These are phyloP conservation scores for Asbolus verrucosus DNA, from an alignment of 1,140 invertebrate genomes.

Conservation along the genomic window DNA sequence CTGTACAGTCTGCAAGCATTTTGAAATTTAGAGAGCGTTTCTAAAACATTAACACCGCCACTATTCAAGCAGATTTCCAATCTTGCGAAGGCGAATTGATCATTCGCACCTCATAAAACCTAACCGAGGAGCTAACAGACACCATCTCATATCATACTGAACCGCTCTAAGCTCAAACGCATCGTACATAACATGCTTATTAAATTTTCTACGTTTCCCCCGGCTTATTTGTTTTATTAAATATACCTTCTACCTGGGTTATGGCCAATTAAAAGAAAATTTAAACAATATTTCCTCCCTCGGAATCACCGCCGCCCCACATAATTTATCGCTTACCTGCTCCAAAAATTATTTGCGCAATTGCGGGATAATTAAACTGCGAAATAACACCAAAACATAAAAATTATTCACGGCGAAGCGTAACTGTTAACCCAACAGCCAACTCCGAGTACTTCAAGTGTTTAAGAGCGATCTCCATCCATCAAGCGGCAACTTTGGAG, in stretches of 20 bases:
- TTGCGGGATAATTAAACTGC: too few species aligned
- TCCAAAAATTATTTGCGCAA: too few species aligned
- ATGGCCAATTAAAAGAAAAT: not conserved
- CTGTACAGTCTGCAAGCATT: not conserved
- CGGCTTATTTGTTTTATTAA: conserved; percentile 23
- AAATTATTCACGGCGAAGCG: too few species aligned
- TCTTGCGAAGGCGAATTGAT: conserved; percentile 49
- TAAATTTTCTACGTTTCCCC: conserved; percentile 10
- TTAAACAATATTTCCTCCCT: not conserved
- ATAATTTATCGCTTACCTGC: too few species aligned
- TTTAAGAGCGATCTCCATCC: too few species aligned
- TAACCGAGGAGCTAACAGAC: conserved; percentile 18
- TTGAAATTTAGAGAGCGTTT: conserved; percentile 26
- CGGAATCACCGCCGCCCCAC: not conserved
- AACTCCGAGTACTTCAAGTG: too few species aligned
- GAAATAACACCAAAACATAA: too few species aligned
- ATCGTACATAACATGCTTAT: conserved; percentile 8
- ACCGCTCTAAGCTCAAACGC: conserved; percentile 11
- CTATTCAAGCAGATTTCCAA: conserved; percentile 47
- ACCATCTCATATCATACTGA: conserved; percentile 23
- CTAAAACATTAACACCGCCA: conserved; percentile 22
- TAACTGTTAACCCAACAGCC: too few species aligned
- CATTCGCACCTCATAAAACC: conserved; percentile 50
- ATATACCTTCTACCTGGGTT: not conserved
- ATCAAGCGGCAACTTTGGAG: too few species aligned